Evolutionary conservation across 2,113 vertebrate species (phyloP).

Genomic region (Rhinolophus sinicus): DNA sequence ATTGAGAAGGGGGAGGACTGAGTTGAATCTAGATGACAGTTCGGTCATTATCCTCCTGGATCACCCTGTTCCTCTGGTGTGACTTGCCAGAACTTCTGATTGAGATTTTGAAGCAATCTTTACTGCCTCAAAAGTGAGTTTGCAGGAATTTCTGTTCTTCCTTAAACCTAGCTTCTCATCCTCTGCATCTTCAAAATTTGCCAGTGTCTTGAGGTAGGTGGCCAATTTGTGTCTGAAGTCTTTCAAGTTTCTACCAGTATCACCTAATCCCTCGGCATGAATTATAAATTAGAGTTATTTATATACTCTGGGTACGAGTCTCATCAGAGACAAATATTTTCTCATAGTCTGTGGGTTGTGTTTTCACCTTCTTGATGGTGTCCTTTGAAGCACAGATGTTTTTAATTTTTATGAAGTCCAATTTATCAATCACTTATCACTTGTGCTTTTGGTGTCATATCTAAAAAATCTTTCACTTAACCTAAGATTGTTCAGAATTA

Average conservation of each 20-base stretch:
- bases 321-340: not conserved
- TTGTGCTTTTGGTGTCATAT: not conserved
- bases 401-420: not conserved
- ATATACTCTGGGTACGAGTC: not conserved
- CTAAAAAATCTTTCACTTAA: not conserved
- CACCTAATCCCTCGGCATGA: not conserved
- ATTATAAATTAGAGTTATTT: not conserved
- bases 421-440: not conserved
- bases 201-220: not conserved
- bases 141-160: not conserved
- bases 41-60: not conserved
- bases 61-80: not conserved
- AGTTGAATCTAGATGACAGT: not conserved
- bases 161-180: not conserved
- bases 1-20: not conserved
- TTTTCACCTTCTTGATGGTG: no score
- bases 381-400: no score
- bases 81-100: not conserved
- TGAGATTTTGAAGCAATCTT: not conserved
- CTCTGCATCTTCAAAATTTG: not conserved
- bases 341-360: no score
- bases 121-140: not conserved
- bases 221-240: not conserved
- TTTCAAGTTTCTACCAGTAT: not conserved
- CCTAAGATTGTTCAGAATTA: not conserved